Base-by-base conservation (phyloP, 92 coral and sea anemone genomes). In the Pocillopora grandis region DNA sequence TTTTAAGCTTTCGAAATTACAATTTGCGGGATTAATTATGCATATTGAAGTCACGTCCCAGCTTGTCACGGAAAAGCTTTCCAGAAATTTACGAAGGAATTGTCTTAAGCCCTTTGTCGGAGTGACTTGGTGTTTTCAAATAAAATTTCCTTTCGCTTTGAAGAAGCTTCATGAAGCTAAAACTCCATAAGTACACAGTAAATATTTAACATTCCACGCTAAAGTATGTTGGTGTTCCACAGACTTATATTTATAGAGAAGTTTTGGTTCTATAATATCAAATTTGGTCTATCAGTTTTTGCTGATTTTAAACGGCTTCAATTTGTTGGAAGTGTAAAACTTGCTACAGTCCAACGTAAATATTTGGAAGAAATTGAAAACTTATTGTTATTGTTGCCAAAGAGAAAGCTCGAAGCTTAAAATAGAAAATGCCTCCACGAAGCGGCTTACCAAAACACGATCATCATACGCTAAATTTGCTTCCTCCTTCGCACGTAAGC, bases 21-120 rank as follows among this genome's bases (percentile, higher is more conserved):
- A 36, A 2, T 76, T 77, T 35, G 5, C 17, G 9, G 5, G 15
- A 36, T 14, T 70, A 33, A 10, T 19, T 37, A 20, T 65, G 33
- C 58, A 3, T n/a, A 42, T 3, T 42, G 52, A 70, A 67, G 84
- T 80, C 85, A 71, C 85, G 85, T 81, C 85, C 10, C 59, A 69
- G 59, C 77, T 14, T 13, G 77, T 71, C 64, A 71, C 65, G 63
- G 60, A 72, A 11, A 9, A 70, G 33, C 60, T 66, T 31, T 58
- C 14, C 35, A 52, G 60, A 59, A 59, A 42, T 42, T 42, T 42
- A 42, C 52, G 15, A 58, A 81, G 12, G 35, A 11, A 52, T 56
- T 80, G 64, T 33, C 55, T 67, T 31, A 17, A 57, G 76, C 72
- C 65, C 58, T 57, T 60, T 27, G 33, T 19, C 66, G 57, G 66